Percentiles rank a stretch among this genome's conserved stretches.
phyloP scores from a whole-genome alignment of 1,140 invertebrate genomes.

The Solen grandis region DNA sequence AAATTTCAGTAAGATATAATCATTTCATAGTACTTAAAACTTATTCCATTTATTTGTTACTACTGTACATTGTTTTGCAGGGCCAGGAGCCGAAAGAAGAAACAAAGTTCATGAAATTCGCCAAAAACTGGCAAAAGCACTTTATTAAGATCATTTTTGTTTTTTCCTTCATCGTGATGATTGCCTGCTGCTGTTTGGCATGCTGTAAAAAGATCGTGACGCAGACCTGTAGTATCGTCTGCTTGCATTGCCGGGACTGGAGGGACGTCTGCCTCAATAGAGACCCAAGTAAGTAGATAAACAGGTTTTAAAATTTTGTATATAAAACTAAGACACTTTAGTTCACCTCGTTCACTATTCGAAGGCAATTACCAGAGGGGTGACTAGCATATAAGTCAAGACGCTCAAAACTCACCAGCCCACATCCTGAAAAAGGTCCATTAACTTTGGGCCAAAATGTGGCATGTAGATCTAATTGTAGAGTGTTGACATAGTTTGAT shows the following conservation, averaged over 20 bases:
- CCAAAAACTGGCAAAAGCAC: slow-evolving; percentile 52
- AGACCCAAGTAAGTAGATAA: slow-evolving; percentile 38
- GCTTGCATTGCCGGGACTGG: slow-evolving; percentile 29
- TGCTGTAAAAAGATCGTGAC: slow-evolving; percentile 28
- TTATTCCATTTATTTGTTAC: neutral
- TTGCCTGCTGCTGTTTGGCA: slow-evolving; percentile 26
- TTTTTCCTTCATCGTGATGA: slow-evolving; percentile 24
- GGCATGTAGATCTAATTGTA: too few species aligned
- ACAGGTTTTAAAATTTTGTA: slow-evolving; percentile 23
- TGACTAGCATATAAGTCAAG: too few species aligned
- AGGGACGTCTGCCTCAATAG: slow-evolving; percentile 42
- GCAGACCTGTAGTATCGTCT: slow-evolving; percentile 16
- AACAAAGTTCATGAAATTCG: slow-evolving; percentile 39
- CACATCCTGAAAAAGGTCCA: too few species aligned
- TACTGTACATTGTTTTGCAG: slow-evolving; percentile 9
- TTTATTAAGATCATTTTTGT: slow-evolving; percentile 30
- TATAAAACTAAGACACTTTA: too few species aligned
- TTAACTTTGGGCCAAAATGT: too few species aligned
- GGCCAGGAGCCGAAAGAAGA: slow-evolving; percentile 27
- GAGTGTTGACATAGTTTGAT: too few species aligned
- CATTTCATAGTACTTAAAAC: neutral
- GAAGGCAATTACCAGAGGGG: too few species aligned
- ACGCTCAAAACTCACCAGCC: too few species aligned
- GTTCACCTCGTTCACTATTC: too few species aligned
- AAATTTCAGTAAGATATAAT: neutral